These are phyloP conservation scores for Leucosticte australis DNA, from an alignment of 2,113 vertebrate genomes.

Conservation along the genomic window DNA sequence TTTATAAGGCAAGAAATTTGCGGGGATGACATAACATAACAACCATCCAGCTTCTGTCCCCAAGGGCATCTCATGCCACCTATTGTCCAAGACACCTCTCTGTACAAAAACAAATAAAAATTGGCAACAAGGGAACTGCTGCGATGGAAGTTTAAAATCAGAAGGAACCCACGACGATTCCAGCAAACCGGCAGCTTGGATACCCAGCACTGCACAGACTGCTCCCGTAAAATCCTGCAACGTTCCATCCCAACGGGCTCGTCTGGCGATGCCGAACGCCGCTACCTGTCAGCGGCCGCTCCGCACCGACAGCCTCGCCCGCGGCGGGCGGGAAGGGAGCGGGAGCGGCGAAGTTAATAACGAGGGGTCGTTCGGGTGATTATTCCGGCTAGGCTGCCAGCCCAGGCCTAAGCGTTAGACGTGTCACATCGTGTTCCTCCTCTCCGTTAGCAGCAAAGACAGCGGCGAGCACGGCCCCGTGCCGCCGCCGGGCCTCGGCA, in stretches of 20 bases:
- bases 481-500: neutral
- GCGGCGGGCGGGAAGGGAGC: neutral
- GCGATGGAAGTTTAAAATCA: neutral
- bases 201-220: neutral
- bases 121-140: neutral
- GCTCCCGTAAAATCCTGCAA: neutral
- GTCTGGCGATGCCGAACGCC: fast-evolving
- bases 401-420: neutral
- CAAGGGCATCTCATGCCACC: neutral
- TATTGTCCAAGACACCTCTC: neutral
- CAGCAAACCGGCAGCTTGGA: fast-evolving
- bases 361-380: fast-evolving
- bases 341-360: fast-evolving
- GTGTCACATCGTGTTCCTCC: neutral
- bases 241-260: fast-evolving
- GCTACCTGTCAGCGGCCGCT: neutral
- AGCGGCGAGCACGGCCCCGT: neutral
- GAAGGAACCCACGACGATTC: neutral
- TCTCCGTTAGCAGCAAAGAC: neutral
- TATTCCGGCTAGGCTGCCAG: neutral
- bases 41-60: neutral
- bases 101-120: neutral
- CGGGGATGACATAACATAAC: neutral
- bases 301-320: fast-evolving
- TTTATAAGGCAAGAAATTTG: neutral